These are phyloP conservation scores for Corvus hawaiiensis DNA, from an alignment of 2,113 vertebrate genomes.

Conservation along the genomic window DNA sequence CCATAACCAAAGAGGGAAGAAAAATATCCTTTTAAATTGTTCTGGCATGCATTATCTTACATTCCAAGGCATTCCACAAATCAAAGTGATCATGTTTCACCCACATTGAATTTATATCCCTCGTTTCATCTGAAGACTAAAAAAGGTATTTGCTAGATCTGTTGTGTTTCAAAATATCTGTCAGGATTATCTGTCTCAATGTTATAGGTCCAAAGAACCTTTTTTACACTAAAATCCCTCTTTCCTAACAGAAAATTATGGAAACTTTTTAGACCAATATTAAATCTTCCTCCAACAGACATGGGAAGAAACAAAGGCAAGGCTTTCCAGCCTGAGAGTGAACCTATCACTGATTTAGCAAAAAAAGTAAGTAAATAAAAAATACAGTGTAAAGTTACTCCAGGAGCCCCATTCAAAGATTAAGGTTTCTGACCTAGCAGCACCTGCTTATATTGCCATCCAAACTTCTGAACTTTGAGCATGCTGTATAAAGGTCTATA, in stretches of 20 bases:
- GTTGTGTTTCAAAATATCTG: not conserved
- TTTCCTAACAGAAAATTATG: not conserved
- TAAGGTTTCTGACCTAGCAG: not conserved
- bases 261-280: not conserved
- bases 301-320: not conserved
- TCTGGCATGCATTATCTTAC: not conserved
- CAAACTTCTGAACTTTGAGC: not conserved
- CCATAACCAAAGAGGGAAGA: constrained; percentile 19
- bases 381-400: not conserved
- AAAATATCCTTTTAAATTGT: constrained; percentile 31
- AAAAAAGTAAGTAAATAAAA: not conserved
- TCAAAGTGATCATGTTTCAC: not conserved
- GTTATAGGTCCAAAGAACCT: not conserved
- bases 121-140: not conserved
- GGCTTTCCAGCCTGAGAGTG: not conserved
- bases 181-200: not conserved
- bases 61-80: constrained; percentile 6
- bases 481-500: not conserved
- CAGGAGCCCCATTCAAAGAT: not conserved
- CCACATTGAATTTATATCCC: not conserved
- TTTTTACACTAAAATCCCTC: not conserved
- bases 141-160: not conserved
- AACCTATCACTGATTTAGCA: not conserved
- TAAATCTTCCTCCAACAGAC: not conserved
- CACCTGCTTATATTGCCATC: not conserved